A percentile compares a stretch with the other conserved stretches of the same genome.
These are phyloP conservation scores for Drosophila nr. perissopoda DNA, from an alignment of 2,888 invertebrate genomes.

Conservation along the genomic window DNA sequence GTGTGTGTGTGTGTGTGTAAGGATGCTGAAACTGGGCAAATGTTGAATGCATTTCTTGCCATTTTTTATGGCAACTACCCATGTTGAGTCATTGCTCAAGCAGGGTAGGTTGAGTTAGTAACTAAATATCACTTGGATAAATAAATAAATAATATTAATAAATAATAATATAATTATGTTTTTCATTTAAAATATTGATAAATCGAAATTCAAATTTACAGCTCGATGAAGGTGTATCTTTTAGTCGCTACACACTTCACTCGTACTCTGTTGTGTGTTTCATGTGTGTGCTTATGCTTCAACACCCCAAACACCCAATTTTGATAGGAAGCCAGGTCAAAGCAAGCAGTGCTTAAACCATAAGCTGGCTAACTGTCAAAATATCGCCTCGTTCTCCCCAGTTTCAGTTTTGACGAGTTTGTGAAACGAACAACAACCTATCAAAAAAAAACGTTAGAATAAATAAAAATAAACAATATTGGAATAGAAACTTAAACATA, in stretches of 20 bases:
- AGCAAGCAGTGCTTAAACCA: slow-evolving; percentile 57
- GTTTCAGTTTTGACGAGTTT: slow-evolving; percentile 21
- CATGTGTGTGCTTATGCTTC: slow-evolving; percentile 19
- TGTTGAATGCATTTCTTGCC: slow-evolving; percentile 35
- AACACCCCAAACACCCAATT: slow-evolving; percentile 18
- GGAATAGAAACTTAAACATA: neutral
- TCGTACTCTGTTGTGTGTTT: slow-evolving; percentile 2
- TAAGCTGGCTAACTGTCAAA: slow-evolving; percentile 37
- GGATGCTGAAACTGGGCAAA: slow-evolving; percentile 38
- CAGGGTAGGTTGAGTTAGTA: neutral
- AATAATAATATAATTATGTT: neutral
- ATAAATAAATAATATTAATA: neutral
- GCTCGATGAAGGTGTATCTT: neutral
- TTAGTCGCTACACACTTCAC: neutral
- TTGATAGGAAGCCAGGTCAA: slow-evolving; percentile 34
- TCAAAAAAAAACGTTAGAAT: neutral
- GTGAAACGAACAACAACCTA: slow-evolving; percentile 9
- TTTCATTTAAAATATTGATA: neutral
- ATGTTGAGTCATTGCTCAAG: neutral
- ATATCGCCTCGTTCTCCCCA: slow-evolving; percentile 1
- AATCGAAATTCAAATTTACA: too few relatives aligned
- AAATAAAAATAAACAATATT: slow-evolving; percentile 3
- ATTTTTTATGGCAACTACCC: slow-evolving; percentile 21
- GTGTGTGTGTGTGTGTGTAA: slow-evolving; percentile 29
- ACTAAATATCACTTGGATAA: neutral